Evolutionary conservation across 1,140 invertebrate genomes (phyloP), one percentile per base, ranked within the genome.

Genomic region (Onthophagus taurus): DNA sequence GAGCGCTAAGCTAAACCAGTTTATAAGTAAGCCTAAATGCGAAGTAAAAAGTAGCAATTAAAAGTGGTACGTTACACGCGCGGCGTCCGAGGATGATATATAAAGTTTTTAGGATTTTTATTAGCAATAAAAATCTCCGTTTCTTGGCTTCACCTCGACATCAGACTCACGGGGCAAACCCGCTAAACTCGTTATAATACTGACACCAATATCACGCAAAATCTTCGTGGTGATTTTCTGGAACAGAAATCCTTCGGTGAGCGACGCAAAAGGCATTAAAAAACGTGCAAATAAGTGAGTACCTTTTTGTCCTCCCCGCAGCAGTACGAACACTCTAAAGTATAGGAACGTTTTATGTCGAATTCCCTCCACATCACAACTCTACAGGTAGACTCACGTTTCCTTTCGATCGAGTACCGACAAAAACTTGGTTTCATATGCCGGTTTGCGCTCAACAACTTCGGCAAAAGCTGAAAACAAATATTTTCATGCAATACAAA

Each of bases 351-450:
- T 14, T 45, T 26, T 19, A 50, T 47, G 1, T 13, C 39, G 18
- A 47, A 50, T 30, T 50, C 48, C 16, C 48, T 23, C 48, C 48
- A 50, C 48, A 50, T 50, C 11, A 50, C 45, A 11, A 50, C 48
- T 3, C 48, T 45, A 43, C 48, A 50, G 2, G 48, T 50, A 4
- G 48, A 14, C 31, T 50, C 48, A 7, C 35, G 38, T 21, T 50
- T 42, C 12, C 34, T 33, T n/a, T 50, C 45, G 4, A 50, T 26
- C 5, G 24, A 37, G 29, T 50, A 47, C 2, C 45, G 44, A 29
- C 48, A 50, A 41, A 42, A 50, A 12, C 35, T 19, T 23, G 41
- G 8, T 33, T 50, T 50, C 44, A 47, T 47, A 16, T 43, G 30
- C 11, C 31, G 19, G 21, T 49, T 46, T 13, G 21, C 9, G n/a